These are phyloP conservation scores for Galaxias olidus DNA, from an alignment of 2,797 vertebrate species.

Conservation along the genomic window DNA sequence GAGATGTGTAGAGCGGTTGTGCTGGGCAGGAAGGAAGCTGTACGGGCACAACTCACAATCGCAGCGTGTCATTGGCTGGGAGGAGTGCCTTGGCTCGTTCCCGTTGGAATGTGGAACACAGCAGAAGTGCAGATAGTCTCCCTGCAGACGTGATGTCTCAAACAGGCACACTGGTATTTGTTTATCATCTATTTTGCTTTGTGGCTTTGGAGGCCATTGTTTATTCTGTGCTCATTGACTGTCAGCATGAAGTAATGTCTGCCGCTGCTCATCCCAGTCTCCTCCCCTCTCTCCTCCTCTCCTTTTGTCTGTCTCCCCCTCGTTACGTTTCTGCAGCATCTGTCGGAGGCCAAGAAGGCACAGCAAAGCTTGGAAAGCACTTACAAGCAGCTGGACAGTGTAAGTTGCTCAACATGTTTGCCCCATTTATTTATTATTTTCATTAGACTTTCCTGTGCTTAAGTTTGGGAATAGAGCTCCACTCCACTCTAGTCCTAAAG, in stretches of 20 bases:
- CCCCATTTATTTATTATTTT: too few relatives aligned
- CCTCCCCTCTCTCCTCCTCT: conserved; percentile 40
- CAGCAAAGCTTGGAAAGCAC: conserved; percentile 86
- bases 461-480: too few relatives aligned
- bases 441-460: neutral
- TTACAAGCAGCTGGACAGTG: conserved; percentile 87
- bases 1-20: conserved; percentile 11
- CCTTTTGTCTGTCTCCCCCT: conserved; percentile 46
- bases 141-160: conserved; percentile 61
- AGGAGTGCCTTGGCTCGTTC: conserved; percentile 55
- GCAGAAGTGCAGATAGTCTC: conserved; percentile 34
- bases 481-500: neutral
- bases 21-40: conserved; percentile 52
- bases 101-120: conserved; percentile 36
- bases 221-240: conserved; percentile 47
- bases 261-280: conserved; percentile 44
- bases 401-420: conserved; percentile 65
- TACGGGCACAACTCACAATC: conserved; percentile 20
- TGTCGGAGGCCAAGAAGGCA: conserved; percentile 84
- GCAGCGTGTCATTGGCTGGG: conserved; percentile 40
- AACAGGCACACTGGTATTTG: conserved; percentile 60
- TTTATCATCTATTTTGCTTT: conserved; percentile 50
- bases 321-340: conserved; percentile 71
- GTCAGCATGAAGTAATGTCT: conserved; percentile 25
- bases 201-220: conserved; percentile 56